Evolutionary conservation across 2,888 invertebrate genomes (phyloP).

Genomic region (Diaperis boleti): DNA sequence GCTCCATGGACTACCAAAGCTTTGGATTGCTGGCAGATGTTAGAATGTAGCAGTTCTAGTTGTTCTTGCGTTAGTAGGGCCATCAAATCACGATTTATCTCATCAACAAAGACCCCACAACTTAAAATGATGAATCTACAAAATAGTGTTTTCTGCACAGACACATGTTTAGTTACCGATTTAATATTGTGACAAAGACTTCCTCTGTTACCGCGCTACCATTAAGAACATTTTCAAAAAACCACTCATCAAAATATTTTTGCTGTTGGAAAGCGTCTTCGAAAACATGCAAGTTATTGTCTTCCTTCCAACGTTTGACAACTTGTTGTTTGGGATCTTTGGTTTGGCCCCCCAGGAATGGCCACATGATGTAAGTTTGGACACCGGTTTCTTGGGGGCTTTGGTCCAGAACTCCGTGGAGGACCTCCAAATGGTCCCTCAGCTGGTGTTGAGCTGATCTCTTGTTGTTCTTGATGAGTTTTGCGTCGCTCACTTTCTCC

Average conservation of each 20-base stretch:
- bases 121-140: conserved; percentile 61
- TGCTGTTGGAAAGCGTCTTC: conserved; percentile 54
- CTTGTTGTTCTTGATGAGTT: conserved; percentile 63
- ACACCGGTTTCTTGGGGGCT: conserved; percentile 47
- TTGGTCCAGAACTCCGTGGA: conserved; percentile 50
- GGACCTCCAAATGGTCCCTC: conserved; percentile 60
- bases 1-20: conserved; percentile 62
- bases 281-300: conserved; percentile 60
- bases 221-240: conserved; percentile 51
- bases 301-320: conserved; percentile 60
- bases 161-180: conserved; percentile 57
- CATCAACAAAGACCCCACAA: conserved; percentile 62
- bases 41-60: conserved; percentile 54
- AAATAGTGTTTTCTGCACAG: not conserved
- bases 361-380: conserved; percentile 62
- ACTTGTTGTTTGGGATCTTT: conserved; percentile 57
- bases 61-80: conserved; percentile 62
- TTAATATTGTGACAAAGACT: conserved; percentile 55
- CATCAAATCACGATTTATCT: conserved; percentile 59
- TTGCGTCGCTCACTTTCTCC: conserved; percentile 58
- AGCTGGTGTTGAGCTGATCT: conserved; percentile 63
- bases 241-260: conserved; percentile 58
- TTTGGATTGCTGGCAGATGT: conserved; percentile 50
- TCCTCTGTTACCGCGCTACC: conserved; percentile 41
- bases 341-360: conserved; percentile 58